Conservation (phyloP, 2,113 vertebrate genomes). For the Saccopteryx leptura region DNA sequence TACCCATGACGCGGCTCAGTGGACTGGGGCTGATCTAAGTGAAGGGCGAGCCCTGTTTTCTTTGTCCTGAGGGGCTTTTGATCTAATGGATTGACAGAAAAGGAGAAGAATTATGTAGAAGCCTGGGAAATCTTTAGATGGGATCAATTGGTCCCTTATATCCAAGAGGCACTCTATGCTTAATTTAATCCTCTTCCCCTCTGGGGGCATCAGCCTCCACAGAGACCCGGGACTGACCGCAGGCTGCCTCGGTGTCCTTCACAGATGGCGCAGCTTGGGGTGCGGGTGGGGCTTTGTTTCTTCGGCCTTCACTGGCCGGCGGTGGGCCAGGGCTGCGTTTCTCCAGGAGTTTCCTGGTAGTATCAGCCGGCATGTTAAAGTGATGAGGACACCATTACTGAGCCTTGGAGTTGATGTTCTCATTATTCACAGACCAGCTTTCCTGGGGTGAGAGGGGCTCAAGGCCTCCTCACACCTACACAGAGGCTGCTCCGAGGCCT, state of each 20-base stretch:
- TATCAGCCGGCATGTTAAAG: background rate
- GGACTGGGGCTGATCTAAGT: background rate
- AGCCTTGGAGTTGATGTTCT: background rate
- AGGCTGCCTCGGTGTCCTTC: background rate
- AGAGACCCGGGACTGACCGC: background rate
- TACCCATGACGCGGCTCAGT: background rate
- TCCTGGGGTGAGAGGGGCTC: background rate
- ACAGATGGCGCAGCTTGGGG: background rate
- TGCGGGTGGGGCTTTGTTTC: background rate
- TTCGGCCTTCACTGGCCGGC: background rate
- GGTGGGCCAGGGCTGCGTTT: background rate
- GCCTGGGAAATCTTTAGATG: background rate
- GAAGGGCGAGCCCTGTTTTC: background rate
- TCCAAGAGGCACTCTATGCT: background rate
- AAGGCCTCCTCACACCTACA: background rate
- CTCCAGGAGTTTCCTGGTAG: background rate
- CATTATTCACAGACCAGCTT: background rate
- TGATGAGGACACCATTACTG: background rate
- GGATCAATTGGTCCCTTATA: background rate
- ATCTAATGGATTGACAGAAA: background rate
- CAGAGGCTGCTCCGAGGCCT: background rate
- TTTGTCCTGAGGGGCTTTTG: background rate
- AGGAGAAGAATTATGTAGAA: background rate
- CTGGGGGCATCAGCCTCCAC: background rate
- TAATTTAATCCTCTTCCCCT: background rate